These are phyloP conservation scores for Cotesia typhae DNA, from an alignment of 1,140 invertebrate genomes.

Conservation along the genomic window DNA sequence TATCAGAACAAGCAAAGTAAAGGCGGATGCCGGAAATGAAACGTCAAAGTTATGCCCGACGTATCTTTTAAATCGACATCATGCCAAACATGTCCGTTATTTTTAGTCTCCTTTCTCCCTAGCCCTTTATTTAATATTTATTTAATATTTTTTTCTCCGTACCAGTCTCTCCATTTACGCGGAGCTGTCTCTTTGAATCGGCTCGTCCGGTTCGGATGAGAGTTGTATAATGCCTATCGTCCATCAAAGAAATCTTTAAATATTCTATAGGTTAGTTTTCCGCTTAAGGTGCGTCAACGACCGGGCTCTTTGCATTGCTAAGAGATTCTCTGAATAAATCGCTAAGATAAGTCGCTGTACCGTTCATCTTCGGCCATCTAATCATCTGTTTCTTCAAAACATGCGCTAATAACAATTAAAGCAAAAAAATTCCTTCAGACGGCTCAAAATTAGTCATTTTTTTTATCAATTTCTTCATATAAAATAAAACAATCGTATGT, in stretches of 20 bases:
- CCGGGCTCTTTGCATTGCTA: conserved; percentile 20
- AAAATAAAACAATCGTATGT: too few relatives aligned
- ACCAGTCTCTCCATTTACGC: conserved; percentile 32
- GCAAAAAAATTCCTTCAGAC: too few relatives aligned
- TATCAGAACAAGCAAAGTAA: not conserved
- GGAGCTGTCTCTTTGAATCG: conserved; percentile 24
- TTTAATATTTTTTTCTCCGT: not conserved
- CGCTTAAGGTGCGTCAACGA: conserved; percentile 37
- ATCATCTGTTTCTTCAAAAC: not conserved
- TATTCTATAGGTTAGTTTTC: conserved; percentile 19
- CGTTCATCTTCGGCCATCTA: conserved; percentile 1
- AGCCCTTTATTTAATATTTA: conserved; percentile 4
- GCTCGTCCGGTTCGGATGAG: not conserved
- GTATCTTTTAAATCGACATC: conserved; percentile 3
- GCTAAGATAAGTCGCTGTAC: not conserved
- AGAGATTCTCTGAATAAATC: conserved; percentile 15
- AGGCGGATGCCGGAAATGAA: not conserved
- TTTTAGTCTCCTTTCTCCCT: conserved; percentile 2
- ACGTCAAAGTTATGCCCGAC: conserved; percentile 12
- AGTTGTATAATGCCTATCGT: not conserved
- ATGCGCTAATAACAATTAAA: too few relatives aligned
- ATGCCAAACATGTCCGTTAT: not conserved
- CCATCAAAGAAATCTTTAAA: conserved; percentile 21
- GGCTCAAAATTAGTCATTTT: not conserved
- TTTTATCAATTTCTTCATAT: too few relatives aligned